Evolutionary conservation across 2,888 invertebrate species (phyloP).

Genomic region (Synergus umbraculus): DNA sequence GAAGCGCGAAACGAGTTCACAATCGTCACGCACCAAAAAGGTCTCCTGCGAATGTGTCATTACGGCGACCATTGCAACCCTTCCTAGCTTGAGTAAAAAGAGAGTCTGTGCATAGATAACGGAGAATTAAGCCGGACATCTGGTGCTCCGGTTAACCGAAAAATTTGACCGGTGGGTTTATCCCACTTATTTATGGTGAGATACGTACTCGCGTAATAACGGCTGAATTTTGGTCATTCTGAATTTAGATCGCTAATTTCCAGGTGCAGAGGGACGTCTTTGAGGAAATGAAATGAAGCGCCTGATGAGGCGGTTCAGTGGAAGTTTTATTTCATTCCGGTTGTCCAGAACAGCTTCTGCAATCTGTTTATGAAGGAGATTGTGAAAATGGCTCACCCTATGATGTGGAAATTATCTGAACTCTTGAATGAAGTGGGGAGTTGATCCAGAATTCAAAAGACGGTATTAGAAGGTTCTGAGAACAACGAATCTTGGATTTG

Average conservation of each 20-base stretch:
- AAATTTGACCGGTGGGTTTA: slow-evolving; percentile 26
- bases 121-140: slow-evolving; percentile 46
- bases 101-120: slow-evolving; percentile 37
- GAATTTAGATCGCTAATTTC: slow-evolving; percentile 15
- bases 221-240: slow-evolving; percentile 41
- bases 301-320: not conserved
- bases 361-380: not conserved
- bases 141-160: slow-evolving; percentile 44
- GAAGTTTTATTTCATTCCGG: slow-evolving; percentile 3
- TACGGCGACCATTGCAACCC: slow-evolving; percentile 54
- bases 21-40: slow-evolving; percentile 58
- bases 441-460: not conserved
- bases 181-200: slow-evolving; percentile 27
- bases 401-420: slow-evolving; percentile 2
- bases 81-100: slow-evolving; percentile 39
- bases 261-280: slow-evolving; percentile 5
- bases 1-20: slow-evolving; percentile 63
- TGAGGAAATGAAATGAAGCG: not conserved
- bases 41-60: slow-evolving; percentile 56
- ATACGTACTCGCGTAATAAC: slow-evolving; percentile 43
- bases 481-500: too few species aligned
- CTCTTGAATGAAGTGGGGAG: not conserved
- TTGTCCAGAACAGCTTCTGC: not conserved
- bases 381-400: not conserved
- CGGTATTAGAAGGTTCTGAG: not conserved